Evolutionary conservation across 2,797 vertebrate genomes (phyloP).

Genomic region (Brachyrhaphis roseni): DNA sequence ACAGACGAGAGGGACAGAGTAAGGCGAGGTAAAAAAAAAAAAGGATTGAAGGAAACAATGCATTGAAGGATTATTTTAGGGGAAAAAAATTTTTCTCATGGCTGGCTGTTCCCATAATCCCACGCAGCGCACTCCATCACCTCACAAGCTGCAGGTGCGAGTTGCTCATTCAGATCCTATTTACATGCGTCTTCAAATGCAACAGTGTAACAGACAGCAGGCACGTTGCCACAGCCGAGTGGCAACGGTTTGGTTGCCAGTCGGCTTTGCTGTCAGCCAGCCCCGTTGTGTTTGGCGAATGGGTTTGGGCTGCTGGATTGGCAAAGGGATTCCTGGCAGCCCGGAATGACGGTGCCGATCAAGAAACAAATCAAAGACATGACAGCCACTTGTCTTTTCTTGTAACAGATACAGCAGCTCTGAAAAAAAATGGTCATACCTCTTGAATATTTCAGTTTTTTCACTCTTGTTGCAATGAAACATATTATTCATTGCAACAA

Average conservation of each 20-base stretch:
- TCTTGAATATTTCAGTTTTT: not conserved
- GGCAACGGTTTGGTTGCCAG: slow-evolving; percentile 58
- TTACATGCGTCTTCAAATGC: slow-evolving; percentile 43
- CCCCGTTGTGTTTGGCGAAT: slow-evolving; percentile 68
- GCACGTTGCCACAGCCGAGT: slow-evolving; percentile 55
- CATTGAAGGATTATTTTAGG: slow-evolving; percentile 14
- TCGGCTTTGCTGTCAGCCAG: slow-evolving; percentile 60
- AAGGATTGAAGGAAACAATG: slow-evolving; percentile 13
- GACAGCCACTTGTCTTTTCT: slow-evolving; percentile 42
- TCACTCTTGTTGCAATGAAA: not conserved
- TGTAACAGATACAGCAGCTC: not conserved
- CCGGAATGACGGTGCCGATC: slow-evolving; percentile 38
- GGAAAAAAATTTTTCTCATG: slow-evolving; percentile 5
- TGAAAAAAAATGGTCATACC: not conserved
- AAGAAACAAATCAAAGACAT: slow-evolving; percentile 56
- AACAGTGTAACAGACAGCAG: slow-evolving; percentile 68
- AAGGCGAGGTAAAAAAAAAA: slow-evolving; percentile 17
- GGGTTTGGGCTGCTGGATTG: slow-evolving; percentile 46
- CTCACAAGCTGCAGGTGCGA: slow-evolving; percentile 59
- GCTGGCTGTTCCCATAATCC: slow-evolving; percentile 41
- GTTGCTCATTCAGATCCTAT: slow-evolving; percentile 42
- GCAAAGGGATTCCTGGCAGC: slow-evolving; percentile 60
- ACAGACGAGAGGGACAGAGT: slow-evolving; percentile 17
- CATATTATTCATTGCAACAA: not conserved
- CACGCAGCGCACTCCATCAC: slow-evolving; percentile 30